Percentiles rank a stretch among this genome's conserved stretches.
These are phyloP conservation scores for Drosophila tani DNA, from an alignment of 1,140 invertebrate genomes.

Conservation along the genomic window DNA sequence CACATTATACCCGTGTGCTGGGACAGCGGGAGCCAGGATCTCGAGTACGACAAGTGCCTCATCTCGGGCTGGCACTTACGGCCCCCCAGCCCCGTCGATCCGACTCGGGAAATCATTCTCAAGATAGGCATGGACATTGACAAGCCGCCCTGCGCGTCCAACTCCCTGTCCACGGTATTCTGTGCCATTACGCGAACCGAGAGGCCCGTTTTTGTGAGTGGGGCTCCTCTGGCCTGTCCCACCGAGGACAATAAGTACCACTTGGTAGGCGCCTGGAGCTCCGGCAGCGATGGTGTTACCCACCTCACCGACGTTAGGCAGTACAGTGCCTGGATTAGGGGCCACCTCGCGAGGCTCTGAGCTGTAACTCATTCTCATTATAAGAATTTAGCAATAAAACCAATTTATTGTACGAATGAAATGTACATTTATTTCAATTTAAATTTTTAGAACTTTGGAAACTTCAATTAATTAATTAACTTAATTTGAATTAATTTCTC, in stretches of 20 bases:
- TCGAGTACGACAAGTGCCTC: background rate
- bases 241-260: background rate
- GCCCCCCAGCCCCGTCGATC: accelerated
- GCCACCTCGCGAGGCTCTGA: no score
- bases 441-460: background rate
- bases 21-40: background rate
- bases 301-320: background rate
- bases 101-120: background rate
- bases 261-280: constrained; percentile 24
- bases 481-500: no score
- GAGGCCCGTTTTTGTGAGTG: no score
- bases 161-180: background rate
- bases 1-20: background rate
- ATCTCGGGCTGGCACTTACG: constrained; percentile 30
- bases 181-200: background rate
- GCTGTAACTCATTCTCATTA: background rate
- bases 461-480: no score
- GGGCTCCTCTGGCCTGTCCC: no score
- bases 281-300: background rate
- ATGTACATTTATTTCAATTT: background rate
- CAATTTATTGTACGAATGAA: background rate
- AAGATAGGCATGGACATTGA: background rate
- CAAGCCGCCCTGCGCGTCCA: background rate
- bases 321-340: constrained; percentile 14
- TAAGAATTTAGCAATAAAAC: no score